These are phyloP conservation scores for Avahi laniger DNA, from an alignment of 2,797 vertebrate species.

Conservation along the genomic window DNA sequence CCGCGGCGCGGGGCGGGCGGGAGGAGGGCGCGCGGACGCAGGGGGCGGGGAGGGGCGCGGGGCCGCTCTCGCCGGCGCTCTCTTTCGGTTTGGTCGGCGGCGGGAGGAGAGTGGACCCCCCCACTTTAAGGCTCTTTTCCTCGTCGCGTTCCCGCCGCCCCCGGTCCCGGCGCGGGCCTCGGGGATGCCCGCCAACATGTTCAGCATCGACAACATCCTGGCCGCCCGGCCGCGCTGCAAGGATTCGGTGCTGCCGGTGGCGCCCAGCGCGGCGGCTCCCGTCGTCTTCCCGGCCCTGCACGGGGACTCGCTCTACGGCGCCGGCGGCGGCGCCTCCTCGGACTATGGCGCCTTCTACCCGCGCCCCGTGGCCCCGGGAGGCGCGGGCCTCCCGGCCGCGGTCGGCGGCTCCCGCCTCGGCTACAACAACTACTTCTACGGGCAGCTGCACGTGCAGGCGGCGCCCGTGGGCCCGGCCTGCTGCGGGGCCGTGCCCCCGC, in stretches of 20 bases:
- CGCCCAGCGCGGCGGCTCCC: slow-evolving; percentile 88
- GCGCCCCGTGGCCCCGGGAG: slow-evolving; percentile 88
- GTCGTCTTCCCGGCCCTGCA: slow-evolving; percentile 91
- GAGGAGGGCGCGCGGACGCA: slow-evolving; percentile 61
- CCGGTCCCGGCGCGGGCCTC: slow-evolving; percentile 70
- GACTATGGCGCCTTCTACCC: slow-evolving; percentile 95
- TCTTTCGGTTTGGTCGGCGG: slow-evolving; percentile 68
- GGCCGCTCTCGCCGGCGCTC: slow-evolving; percentile 59
- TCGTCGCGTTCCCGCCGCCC: slow-evolving; percentile 44
- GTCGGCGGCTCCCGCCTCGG: slow-evolving; percentile 90
- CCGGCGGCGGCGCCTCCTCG: slow-evolving; percentile 76
- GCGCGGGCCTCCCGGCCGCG: slow-evolving; percentile 87
- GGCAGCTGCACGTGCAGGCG: slow-evolving; percentile 95
- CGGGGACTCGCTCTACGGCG: slow-evolving; percentile 91
- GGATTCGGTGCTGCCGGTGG: slow-evolving; percentile 91
- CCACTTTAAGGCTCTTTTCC: slow-evolving; percentile 5
- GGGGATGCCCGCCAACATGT: slow-evolving; percentile 98
- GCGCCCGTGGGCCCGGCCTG: slow-evolving; percentile 91
- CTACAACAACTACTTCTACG: slow-evolving; percentile 97
- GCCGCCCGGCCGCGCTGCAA: slow-evolving; percentile 96
- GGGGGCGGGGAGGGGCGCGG: slow-evolving; percentile 79
- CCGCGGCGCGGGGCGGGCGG: slow-evolving; percentile 73
- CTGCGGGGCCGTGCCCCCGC: slow-evolving; percentile 91
- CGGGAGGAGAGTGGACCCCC: neutral
- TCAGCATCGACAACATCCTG: slow-evolving; percentile 98